These are phyloP conservation scores for Xyrichtys novacula DNA, from an alignment of 2,797 vertebrate genomes.

Conservation along the genomic window DNA sequence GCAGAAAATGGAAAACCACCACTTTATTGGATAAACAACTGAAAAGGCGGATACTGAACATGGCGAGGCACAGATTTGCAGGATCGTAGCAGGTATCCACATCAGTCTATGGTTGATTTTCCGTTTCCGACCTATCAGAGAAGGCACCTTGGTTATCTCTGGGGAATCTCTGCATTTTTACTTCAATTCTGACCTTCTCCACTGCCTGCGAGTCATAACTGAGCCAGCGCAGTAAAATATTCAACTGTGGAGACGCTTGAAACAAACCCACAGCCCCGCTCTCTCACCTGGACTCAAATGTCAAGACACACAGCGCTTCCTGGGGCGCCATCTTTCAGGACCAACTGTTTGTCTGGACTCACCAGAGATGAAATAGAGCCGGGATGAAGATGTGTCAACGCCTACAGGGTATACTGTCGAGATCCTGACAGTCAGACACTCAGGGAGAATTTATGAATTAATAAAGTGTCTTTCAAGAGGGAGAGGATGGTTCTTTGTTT, in stretches of 20 bases:
- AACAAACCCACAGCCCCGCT: conserved; percentile 19
- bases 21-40: too few relatives aligned
- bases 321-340: conserved; percentile 9
- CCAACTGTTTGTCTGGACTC: conserved; percentile 8
- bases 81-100: too few relatives aligned
- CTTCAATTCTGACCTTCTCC: conserved; percentile 43
- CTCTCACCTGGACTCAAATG: conserved; percentile 47
- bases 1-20: too few relatives aligned
- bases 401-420: conserved; percentile 3
- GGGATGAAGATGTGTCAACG: conserved; percentile 29
- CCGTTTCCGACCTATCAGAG: conserved; percentile 9
- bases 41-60: too few relatives aligned
- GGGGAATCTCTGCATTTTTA: conserved; percentile 7
- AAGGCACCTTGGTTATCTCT: neutral
- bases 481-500: conserved; percentile 2
- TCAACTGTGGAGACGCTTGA: conserved; percentile 35
- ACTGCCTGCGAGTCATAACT: conserved; percentile 35
- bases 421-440: conserved; percentile 28
- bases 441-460: conserved; percentile 36
- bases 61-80: too few relatives aligned
- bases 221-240: conserved; percentile 44
- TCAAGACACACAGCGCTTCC: conserved; percentile 30
- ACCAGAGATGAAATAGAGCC: conserved; percentile 1
- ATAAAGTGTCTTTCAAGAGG: conserved; percentile 25
- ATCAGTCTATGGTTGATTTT: too few relatives aligned